Evolutionary conservation across 1,140 invertebrate species (phyloP), one percentile per base, ranked within the genome.

Genomic region (Pseudomyrmex pallidus): DNA sequence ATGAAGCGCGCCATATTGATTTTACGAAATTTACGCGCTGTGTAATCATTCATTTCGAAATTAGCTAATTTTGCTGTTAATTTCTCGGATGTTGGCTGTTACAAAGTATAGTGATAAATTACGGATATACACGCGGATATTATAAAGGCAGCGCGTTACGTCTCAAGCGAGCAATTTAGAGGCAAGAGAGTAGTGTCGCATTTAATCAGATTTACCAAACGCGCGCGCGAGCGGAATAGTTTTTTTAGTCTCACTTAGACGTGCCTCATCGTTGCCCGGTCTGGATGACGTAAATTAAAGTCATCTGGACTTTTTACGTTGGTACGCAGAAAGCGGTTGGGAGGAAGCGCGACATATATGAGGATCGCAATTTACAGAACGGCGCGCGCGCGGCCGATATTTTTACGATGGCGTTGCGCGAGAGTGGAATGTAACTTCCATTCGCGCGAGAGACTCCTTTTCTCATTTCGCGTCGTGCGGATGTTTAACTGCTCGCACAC

Each of bases 171-270:
- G 46, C 46, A 80, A 72, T 80, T 80, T 70, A 59, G 44, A 35
- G 20, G 44, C 54, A 35, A 35, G 76, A 35, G 15, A 22, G 63
- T 50, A n/a, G 67, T 46, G 63, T 59, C 44, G 76, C 76, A 50
- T 72, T 80, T 80, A 80, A 80, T 80, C 76, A 80, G 76, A 80
- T 80, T 80, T 68, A 72, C 7, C 66, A 59, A 70, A 80, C 8
- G n/a, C 35, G 15, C 50, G 74, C 50, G 22, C 76, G 56, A 2
- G 54, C 66, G 66, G 20, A 70, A 70, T 59, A 78, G 66, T 80
- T 80, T 80, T 80, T 80, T 80, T 80, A 35, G 76, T 80, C 76
- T 80, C 76, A 70, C 25, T 25, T 25, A 35, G 46, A 80, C 63
- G 76, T 72, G 66, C n/a, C n/a, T 80, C 35, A 72, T 80, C 76